A percentile compares a stretch with the other conserved stretches of the same genome.
These are phyloP conservation scores for Clarias magur DNA, from an alignment of 2,113 vertebrate genomes.

Conservation along the genomic window DNA sequence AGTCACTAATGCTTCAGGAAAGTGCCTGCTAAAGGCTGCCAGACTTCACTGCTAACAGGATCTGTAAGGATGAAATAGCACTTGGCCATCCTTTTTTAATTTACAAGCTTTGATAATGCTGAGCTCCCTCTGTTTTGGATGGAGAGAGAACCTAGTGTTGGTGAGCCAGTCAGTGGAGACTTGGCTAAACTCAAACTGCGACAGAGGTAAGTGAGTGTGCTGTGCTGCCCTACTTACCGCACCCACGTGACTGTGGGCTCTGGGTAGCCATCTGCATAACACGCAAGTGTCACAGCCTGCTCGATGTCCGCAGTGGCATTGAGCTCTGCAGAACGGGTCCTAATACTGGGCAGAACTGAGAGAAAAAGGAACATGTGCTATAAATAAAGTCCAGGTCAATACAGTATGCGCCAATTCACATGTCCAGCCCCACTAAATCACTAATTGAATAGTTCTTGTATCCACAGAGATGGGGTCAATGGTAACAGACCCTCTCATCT, in stretches of 20 bases:
- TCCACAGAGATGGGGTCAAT: not conserved
- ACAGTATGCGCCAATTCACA: not conserved
- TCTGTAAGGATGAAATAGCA: slow-evolving; percentile 41
- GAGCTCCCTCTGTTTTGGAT: slow-evolving; percentile 19
- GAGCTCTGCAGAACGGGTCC: slow-evolving; percentile 81
- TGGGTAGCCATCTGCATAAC: slow-evolving; percentile 91
- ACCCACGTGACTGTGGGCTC: slow-evolving; percentile 91
- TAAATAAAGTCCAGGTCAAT: slow-evolving; percentile 21
- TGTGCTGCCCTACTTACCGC: slow-evolving; percentile 75
- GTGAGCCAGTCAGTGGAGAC: not conserved
- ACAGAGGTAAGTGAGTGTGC: not conserved
- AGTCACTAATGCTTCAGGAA: slow-evolving; percentile 37
- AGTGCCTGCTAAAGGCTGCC: slow-evolving; percentile 33
- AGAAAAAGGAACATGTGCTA: not conserved
- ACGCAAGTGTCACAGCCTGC: slow-evolving; percentile 83
- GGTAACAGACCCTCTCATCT: not conserved
- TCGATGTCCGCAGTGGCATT: slow-evolving; percentile 90
- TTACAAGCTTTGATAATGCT: slow-evolving; percentile 36
- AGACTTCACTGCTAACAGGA: slow-evolving; percentile 29
- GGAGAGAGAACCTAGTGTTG: not conserved
- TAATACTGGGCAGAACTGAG: slow-evolving; percentile 88
- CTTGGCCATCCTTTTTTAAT: slow-evolving; percentile 24
- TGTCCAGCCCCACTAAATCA: not conserved
- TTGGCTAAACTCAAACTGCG: not conserved
- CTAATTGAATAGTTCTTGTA: slow-evolving; percentile 18